Evolutionary conservation across 92 coral and sea anemone genomes (phyloP).

Genomic region (Heteractis magnifica): DNA sequence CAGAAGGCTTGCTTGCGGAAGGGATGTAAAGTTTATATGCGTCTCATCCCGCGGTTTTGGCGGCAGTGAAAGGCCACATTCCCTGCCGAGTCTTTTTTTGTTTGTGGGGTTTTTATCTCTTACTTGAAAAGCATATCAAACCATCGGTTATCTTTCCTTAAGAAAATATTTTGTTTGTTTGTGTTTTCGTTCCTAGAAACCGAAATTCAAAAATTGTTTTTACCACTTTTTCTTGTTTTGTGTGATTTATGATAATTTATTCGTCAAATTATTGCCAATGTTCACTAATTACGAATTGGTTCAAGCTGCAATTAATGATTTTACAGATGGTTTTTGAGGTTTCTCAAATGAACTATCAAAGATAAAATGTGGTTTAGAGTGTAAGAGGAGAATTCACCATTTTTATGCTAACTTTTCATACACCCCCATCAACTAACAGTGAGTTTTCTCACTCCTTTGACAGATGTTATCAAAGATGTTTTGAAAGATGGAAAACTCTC

Average conservation of each 20-base stretch:
- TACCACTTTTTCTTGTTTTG: neutral
- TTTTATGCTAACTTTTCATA: no score
- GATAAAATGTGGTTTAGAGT: neutral
- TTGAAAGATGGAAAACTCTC: slow-evolving; percentile 20
- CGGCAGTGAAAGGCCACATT: neutral
- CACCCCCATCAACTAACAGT: neutral
- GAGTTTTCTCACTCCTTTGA: neutral
- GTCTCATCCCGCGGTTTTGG: neutral
- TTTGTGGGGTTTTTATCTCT: neutral
- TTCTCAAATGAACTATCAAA: neutral
- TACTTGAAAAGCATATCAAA: neutral
- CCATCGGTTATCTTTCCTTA: neutral
- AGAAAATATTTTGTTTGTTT: neutral
- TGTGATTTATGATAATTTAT: neutral
- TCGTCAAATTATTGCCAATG: neutral
- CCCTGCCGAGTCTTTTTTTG: neutral
- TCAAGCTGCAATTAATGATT: neutral
- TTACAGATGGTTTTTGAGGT: neutral
- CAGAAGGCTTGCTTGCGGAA: neutral
- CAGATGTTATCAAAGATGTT: slow-evolving; percentile 21
- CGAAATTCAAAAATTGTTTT: neutral
- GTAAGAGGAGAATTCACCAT: neutral
- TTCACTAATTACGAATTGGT: neutral
- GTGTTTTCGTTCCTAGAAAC: neutral
- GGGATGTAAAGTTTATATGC: neutral